These are phyloP conservation scores for Agriopis aurantiaria DNA, from an alignment of 2,888 invertebrate genomes.

Conservation along the genomic window DNA sequence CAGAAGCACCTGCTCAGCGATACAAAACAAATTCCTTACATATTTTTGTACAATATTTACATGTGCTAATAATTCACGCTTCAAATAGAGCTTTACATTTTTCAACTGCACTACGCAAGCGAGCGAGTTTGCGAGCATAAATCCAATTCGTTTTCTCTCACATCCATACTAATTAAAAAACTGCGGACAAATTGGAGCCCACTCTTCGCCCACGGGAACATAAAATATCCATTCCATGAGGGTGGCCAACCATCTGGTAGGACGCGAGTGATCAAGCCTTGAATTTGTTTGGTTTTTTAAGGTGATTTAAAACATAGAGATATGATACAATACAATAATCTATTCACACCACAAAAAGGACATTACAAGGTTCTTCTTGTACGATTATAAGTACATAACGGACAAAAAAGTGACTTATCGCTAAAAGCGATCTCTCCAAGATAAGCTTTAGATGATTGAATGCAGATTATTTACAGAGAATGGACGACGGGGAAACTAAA, in stretches of 20 bases:
- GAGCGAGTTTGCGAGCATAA: constrained; percentile 63
- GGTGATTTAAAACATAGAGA: background rate
- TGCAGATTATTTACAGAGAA: no score
- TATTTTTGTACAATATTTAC: background rate
- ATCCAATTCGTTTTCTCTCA: constrained; percentile 79
- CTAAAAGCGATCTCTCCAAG: no score
- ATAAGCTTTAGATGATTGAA: no score
- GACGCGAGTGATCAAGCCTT: background rate
- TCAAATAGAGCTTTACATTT: constrained; percentile 13
- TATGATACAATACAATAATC: background rate
- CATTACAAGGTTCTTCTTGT: no score
- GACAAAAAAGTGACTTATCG: no score
- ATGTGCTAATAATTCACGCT: constrained; percentile 16
- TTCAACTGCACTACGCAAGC: constrained; percentile 30
- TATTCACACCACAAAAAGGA: no score
- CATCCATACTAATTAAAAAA: constrained; percentile 84
- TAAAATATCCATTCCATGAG: constrained; percentile 78
- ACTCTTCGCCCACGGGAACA: constrained; percentile 81
- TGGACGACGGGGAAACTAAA: no score
- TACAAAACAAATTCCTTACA: no score
- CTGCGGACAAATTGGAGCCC: constrained; percentile 83
- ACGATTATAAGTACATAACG: no score
- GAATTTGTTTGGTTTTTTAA: no score
- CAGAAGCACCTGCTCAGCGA: no score
- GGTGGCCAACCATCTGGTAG: constrained; percentile 14